A percentile compares a stretch with the other conserved stretches of the same genome.
Conservation (phyloP, 53 echinoderm and acorn worm species). For the Holothuria scabra region DNA sequence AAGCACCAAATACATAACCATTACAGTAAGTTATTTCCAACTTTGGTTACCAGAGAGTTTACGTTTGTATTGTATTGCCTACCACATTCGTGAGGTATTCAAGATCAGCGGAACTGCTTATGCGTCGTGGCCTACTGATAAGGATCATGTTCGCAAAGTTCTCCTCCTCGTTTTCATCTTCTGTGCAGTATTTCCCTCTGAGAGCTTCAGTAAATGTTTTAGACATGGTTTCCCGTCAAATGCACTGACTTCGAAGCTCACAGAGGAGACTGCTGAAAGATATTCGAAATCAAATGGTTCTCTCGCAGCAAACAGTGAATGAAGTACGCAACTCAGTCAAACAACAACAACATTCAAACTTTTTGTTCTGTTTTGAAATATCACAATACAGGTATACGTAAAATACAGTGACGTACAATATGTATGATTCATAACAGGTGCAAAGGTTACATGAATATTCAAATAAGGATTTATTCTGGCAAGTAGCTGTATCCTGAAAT, state of each 20-base stretch:
- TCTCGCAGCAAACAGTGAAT: not conserved
- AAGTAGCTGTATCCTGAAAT: constrained; percentile 2
- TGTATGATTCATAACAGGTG: too few relatives aligned
- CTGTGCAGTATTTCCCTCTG: constrained; percentile 80
- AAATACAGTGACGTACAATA: constrained; percentile 11
- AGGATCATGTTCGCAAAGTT: constrained; percentile 49
- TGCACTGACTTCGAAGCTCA: not conserved
- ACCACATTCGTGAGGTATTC: constrained; percentile 85
- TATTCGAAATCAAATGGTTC: too few relatives aligned
- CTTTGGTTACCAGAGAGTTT: too few relatives aligned
- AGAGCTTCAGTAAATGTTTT: constrained; percentile 80
- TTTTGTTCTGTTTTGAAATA: constrained; percentile 29
- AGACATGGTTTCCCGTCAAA: constrained; percentile 28
- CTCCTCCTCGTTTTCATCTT: constrained; percentile 66
- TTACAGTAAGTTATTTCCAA: too few relatives aligned
- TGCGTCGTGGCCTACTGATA: constrained; percentile 55
- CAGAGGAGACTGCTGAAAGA: not conserved
- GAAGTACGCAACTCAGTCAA: not conserved
- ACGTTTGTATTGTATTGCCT: too few relatives aligned
- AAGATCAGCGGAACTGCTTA: constrained; percentile 71
- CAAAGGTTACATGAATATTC: constrained; percentile 26
- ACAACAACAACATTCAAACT: constrained; percentile 3
- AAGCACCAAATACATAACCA: too few relatives aligned
- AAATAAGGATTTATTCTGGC: not conserved
- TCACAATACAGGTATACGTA: not conserved